Evolutionary conservation across 2,888 invertebrate species (phyloP), one percentile per base, ranked within the genome.

Genomic region (Trachelus troglodyta): DNA sequence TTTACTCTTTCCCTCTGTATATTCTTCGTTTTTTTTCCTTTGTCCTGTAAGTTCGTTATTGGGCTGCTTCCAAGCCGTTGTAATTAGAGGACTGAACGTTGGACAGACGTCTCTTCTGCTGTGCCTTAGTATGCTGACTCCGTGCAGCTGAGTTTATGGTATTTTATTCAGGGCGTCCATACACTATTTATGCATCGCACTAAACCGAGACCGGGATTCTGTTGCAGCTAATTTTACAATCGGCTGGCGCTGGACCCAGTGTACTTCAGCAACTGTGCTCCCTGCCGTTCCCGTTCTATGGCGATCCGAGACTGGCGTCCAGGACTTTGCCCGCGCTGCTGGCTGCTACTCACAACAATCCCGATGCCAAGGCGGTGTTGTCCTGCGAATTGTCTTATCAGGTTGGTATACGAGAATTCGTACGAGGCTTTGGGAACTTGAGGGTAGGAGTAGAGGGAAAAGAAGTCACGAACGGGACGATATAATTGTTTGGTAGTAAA

Each of bases 201-300:
- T 56, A 23, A 56, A 23, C 56, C 9, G 9, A 23, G 40, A 56
- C 56, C 2, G 56, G 56, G 56, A 56, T 83, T 78, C 80, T 85
- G 77, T 93, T 94, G 9, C 92, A 96, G 96, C 93, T 94, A 92
- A 93, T 95, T 79, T 93, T 96, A 79, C 95, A 96, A 87, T 94
- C 95, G 69, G 90, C 90, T 40, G 96, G 96, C 4, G 95, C 95
- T 86, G 94, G 95, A 33, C 96, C 96, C 0, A 96, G 96, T 69
- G 97, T 96, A 74, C 94, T 98, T 34, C 97, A 97, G 91, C 97
- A 96, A 86, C 92, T 98, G 73, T 97, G 97, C 92, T 95, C 94
- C 0, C 92, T 98, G 84, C 97, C 98, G 0, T 97, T 97, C 86
- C 95, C 96, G 85, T 98, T 97, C 93, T 96, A 98, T 92, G 96